These are phyloP conservation scores for Manis pentadactyla DNA, from an alignment of 2,797 vertebrate genomes.

Conservation along the genomic window DNA sequence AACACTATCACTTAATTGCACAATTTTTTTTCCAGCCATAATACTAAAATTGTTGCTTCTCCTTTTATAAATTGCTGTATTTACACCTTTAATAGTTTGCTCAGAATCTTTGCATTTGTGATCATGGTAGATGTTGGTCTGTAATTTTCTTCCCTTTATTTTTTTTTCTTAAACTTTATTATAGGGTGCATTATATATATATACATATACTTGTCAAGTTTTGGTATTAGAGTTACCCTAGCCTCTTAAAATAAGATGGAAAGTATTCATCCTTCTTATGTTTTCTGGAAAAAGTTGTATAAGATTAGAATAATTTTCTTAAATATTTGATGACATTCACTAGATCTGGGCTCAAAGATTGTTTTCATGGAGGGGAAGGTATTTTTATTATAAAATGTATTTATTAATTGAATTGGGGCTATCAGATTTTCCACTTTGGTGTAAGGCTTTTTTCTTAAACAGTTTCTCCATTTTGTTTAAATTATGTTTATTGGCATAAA, in stretches of 20 bases:
- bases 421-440: neutral
- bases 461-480: neutral
- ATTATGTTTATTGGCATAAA: neutral
- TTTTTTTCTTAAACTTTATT: neutral
- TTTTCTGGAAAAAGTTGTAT: neutral
- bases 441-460: neutral
- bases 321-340: neutral
- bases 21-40: neutral
- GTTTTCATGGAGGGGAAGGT: fast-evolving
- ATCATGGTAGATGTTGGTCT: neutral
- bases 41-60: neutral
- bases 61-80: neutral
- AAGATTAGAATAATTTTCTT: neutral
- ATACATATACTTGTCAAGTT: neutral
- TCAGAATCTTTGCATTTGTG: neutral
- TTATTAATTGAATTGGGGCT: neutral
- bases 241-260: neutral
- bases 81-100: neutral
- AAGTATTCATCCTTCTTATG: neutral
- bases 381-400: neutral
- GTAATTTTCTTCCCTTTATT: neutral
- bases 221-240: neutral
- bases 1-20: neutral
- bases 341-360: neutral
- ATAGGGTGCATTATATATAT: neutral